These are phyloP conservation scores for Epinephelus awoara DNA, from an alignment of 2,797 vertebrate species.

Conservation along the genomic window DNA sequence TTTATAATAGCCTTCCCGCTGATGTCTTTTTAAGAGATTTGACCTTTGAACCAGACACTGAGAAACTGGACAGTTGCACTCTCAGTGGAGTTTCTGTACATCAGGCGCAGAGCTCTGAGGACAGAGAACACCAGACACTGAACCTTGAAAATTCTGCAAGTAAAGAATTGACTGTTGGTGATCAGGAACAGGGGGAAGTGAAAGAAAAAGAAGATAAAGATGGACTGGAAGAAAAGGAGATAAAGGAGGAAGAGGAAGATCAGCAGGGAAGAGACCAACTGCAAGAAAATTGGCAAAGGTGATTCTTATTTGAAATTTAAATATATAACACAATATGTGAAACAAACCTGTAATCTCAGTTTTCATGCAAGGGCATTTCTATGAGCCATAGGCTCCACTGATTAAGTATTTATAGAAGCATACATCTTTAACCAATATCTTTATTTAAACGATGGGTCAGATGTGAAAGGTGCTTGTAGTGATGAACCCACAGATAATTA, in stretches of 20 bases:
- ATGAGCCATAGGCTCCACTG: not conserved
- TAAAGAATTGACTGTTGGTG: constrained; percentile 23
- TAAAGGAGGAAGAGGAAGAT: constrained; percentile 36
- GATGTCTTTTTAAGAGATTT: constrained; percentile 56
- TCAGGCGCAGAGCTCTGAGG: constrained; percentile 35
- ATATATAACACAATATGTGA: not conserved
- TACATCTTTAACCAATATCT: not conserved
- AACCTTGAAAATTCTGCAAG: constrained; percentile 4
- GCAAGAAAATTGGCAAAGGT: constrained; percentile 60
- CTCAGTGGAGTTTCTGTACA: not conserved
- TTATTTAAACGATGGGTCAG: too few relatives aligned
- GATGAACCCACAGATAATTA: too few relatives aligned
- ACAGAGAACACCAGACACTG: not conserved
- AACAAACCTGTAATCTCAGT: not conserved
- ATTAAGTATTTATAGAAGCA: not conserved
- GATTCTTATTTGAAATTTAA: not conserved
- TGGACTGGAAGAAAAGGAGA: constrained; percentile 27
- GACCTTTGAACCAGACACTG: not conserved
- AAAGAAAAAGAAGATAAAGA: constrained; percentile 29
- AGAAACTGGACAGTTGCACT: not conserved
- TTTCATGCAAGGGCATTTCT: not conserved
- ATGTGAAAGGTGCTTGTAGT: too few relatives aligned
- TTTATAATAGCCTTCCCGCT: constrained; percentile 81
- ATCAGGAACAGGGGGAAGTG: constrained; percentile 26
- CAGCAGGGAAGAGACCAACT: constrained; percentile 14